Base-by-base conservation (phyloP, 2,113 vertebrate genomes). In the Zosterops borbonicus region DNA sequence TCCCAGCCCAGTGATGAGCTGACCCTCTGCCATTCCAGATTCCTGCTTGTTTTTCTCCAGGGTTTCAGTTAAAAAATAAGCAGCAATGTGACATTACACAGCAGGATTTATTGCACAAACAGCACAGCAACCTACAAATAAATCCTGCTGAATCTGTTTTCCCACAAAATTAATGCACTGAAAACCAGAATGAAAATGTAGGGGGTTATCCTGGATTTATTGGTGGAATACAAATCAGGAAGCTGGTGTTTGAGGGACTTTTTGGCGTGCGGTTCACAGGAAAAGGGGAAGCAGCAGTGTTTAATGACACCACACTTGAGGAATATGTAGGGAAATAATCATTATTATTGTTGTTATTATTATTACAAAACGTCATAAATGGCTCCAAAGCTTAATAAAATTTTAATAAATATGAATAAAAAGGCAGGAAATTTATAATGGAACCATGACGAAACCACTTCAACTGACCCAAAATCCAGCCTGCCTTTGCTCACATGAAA, bases 221-320 rank as follows among this genome's bases (percentile, higher is more conserved):
- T 49, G 2, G 0, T 22, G 62, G 20, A 59, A 68, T 7, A 22
- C 52, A 67, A 28, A 42, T 8, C 35, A 19, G 35, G 50, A 49
- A 79, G 35, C 5, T 63, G 55, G 24, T 9, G 12, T 35, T 10
- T 14, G 35, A 63, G 24, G 56, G 37, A 37, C 3, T 21, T 77
- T 35, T 62, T 23, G 37, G 49, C 0, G 2, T 16, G 21, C 2
- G 3, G 13, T 2, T 73, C 19, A 24, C 2, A 12, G 29, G 23
- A 35, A 21, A 46, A 71, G 5, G 56, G 44, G 46, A 28, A 69
- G 52, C 5, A 19, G 68, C 9, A 35, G 35, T 12, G 21, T 39
- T 68, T 42, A 60, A 47, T 3, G 74, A 56, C 27, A 8, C 33
- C 41, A 14, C 17, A 2, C 14, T 24, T 18, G 46, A 62, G 33